A percentile compares a stretch with the other conserved stretches of the same genome.
phyloP scores from a whole-genome alignment of 2,888 invertebrate genomes.

The Trichacis sp. region DNA sequence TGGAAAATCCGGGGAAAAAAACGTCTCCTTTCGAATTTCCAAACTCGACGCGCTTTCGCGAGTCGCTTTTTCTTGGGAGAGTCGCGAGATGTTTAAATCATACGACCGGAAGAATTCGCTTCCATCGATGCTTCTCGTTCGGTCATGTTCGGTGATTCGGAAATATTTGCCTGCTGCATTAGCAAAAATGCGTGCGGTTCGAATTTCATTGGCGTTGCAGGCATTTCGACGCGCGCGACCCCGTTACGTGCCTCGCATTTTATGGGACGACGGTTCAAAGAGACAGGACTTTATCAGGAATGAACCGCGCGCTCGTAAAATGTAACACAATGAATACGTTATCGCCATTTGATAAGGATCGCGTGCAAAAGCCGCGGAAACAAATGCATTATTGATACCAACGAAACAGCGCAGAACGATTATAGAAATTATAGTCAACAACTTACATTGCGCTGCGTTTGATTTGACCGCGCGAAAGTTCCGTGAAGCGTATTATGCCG shows the following conservation, averaged over 20 bases:
- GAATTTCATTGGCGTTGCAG: slow-evolving; percentile 5
- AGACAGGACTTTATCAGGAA: background rate
- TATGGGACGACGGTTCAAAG: slow-evolving; percentile 1
- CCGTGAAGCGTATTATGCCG: too few relatives aligned
- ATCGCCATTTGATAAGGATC: background rate
- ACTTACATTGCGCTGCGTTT: background rate
- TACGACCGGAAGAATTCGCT: background rate
- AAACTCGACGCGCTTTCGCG: background rate
- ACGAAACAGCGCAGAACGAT: background rate
- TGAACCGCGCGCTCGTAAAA: background rate
- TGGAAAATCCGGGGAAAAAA: background rate
- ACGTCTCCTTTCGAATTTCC: background rate
- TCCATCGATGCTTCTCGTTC: too few relatives aligned
- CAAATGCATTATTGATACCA: background rate
- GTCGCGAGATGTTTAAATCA: background rate
- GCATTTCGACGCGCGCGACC: slow-evolving; percentile 7
- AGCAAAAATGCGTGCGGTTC: slow-evolving; percentile 1
- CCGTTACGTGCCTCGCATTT: slow-evolving; percentile 13
- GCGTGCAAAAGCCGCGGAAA: background rate
- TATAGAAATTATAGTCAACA: background rate
- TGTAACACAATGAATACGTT: background rate
- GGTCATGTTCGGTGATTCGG: too few relatives aligned
- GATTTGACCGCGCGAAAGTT: background rate
- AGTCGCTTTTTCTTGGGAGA: background rate
- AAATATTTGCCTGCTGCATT: background rate